phyloP scores from a whole-genome alignment of 2,888 invertebrate species.

The Lepidocyrtinus sp. region DNA sequence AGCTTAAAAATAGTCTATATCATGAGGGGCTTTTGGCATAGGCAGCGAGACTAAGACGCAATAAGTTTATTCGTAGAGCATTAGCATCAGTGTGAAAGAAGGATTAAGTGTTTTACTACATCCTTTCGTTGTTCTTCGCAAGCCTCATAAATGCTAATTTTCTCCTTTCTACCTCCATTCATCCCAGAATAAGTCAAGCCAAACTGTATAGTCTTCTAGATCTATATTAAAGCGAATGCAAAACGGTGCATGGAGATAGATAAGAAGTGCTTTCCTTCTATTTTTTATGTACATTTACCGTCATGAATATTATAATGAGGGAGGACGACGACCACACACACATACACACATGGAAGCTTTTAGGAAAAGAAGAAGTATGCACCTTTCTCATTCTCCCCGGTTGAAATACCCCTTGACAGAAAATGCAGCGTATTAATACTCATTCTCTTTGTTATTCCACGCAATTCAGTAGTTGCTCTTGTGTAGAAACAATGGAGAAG shows the following conservation, averaged over 20 bases:
- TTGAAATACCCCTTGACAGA: background rate
- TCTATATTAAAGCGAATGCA: too few species aligned
- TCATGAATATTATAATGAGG: background rate
- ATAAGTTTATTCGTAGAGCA: slow-evolving; percentile 17
- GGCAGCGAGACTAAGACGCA: background rate
- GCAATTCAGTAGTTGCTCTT: too few species aligned
- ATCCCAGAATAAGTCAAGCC: slow-evolving; percentile 47
- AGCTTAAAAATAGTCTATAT: slow-evolving; percentile 29
- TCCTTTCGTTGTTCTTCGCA: slow-evolving; percentile 38
- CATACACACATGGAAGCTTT: background rate
- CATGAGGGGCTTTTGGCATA: background rate
- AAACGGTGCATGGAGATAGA: too few species aligned
- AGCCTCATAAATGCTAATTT: slow-evolving; percentile 57
- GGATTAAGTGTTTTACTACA: slow-evolving; percentile 53
- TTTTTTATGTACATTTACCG: background rate
- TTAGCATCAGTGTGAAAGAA: slow-evolving; percentile 54
- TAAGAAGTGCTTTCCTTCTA: background rate
- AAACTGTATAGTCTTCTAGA: too few species aligned
- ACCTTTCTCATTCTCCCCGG: background rate
- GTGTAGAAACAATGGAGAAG: background rate
- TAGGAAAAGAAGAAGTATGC: background rate
- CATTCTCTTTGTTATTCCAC: background rate
- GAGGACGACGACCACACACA: background rate
- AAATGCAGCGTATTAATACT: background rate
- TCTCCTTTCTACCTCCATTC: slow-evolving; percentile 55